These are phyloP conservation scores for Parambassis ranga DNA, from an alignment of 2,797 vertebrate genomes.

Conservation along the genomic window DNA sequence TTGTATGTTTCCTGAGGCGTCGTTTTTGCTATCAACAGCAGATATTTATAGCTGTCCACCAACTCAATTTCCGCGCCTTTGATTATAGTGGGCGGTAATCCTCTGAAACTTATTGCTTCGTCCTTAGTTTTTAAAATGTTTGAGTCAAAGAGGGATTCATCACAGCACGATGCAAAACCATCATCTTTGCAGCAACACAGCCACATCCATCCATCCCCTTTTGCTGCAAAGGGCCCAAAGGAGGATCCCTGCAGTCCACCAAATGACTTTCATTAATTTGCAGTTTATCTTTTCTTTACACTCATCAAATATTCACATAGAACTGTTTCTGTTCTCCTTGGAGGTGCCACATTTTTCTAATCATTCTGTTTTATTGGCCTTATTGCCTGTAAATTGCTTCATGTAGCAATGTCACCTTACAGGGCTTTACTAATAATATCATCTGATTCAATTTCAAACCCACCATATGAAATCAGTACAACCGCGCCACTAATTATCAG, in stretches of 20 bases:
- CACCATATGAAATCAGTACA: constrained; percentile 4
- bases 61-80: constrained; percentile 41
- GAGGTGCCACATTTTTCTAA: neutral
- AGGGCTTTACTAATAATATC: neutral
- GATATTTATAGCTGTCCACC: constrained; percentile 48
- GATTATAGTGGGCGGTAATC: constrained; percentile 41
- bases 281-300: constrained; percentile 6
- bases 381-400: constrained; percentile 8
- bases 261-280: constrained; percentile 13
- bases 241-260: constrained; percentile 13
- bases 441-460: constrained; percentile 12
- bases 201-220: neutral
- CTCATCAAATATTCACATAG: constrained; percentile 8
- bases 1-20: constrained; percentile 4
- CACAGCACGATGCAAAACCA: constrained; percentile 1
- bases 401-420: neutral
- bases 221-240: neutral
- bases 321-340: constrained; percentile 9
- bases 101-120: constrained; percentile 17
- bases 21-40: constrained; percentile 21
- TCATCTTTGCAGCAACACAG: constrained; percentile 4
- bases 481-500: constrained; percentile 5
- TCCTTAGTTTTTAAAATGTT: constrained; percentile 29
- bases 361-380: constrained; percentile 20
- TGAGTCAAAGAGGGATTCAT: constrained; percentile 22